Base-by-base conservation (phyloP, 1,140 invertebrate species). In the Asbolus verrucosus region DNA sequence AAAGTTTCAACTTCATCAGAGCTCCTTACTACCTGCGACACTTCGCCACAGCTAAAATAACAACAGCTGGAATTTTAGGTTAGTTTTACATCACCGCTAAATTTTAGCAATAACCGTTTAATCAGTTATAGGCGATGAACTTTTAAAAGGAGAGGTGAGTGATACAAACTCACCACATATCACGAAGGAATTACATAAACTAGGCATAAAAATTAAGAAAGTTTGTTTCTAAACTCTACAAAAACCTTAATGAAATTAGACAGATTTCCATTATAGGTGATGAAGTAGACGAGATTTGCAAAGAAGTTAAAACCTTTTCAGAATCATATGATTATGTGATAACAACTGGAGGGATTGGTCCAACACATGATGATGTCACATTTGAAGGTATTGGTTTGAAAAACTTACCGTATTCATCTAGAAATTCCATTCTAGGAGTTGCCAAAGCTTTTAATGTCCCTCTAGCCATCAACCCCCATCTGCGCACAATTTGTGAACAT, bases 361-460 rank as follows among this genome's bases (percentile, higher is more conserved):
- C 92, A 2, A 94, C 93, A 33, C 93, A 95, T 80, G 93, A 95
- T 82, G 93, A 95, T 82, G 82, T 92, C 67, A 94, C 93, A 13
- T 94, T 91, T 82, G 87, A 90, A 85, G 92, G 89, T 83, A 65
- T 11, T 9, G 6, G 6, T 11, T n/a, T 27, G 11, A 27, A 24
- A 16, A 4, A 46, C 16, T 18, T 18, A 46, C 41, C 21, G 33
- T 36, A 36, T 11, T 54, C 2, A 16, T 18, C 16, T 46, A 8
- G 18, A 54, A 1, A 6, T n/a, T 54, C n/a, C 1, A 16, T 81
- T 80, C 1, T 60, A 85, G 84, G 81, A 71, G 80, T 94, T 6
- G 91, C 90, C 5, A 85, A 86, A 80, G 92, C 91, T 5, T 94
- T 94, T 82, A 77, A 83, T 70, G 85, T 89, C 62, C 78, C 79